Evolutionary conservation across 2,888 invertebrate species (phyloP).

Genomic region (Chrysodeixis includens): DNA sequence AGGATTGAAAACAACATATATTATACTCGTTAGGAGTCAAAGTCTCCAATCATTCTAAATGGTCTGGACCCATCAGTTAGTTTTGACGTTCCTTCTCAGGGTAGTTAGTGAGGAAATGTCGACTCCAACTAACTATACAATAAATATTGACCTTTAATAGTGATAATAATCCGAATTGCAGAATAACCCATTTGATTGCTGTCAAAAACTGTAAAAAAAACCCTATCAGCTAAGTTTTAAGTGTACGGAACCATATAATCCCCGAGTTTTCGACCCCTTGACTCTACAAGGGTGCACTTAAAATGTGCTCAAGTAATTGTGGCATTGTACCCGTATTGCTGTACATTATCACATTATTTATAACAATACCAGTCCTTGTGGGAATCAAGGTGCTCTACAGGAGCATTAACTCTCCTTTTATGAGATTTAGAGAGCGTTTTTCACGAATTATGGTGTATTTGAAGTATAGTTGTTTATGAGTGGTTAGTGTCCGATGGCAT

Average conservation of each 20-base stretch:
- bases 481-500: neutral
- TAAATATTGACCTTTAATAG: too few relatives aligned
- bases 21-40: too few relatives aligned
- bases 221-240: too few relatives aligned
- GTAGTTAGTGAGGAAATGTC: too few relatives aligned
- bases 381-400: constrained; percentile 13
- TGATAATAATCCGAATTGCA: too few relatives aligned
- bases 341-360: constrained; percentile 38
- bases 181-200: too few relatives aligned
- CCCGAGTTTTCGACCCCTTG: constrained; percentile 10
- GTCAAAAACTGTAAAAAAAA: too few relatives aligned
- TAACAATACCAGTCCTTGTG: constrained; percentile 17
- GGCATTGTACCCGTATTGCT: constrained; percentile 42
- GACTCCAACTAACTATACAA: too few relatives aligned
- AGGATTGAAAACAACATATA: too few relatives aligned
- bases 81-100: too few relatives aligned
- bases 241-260: constrained; percentile 36
- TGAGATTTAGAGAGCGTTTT: constrained; percentile 1
- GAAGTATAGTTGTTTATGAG: neutral
- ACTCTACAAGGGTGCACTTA: constrained; percentile 40
- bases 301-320: constrained; percentile 44
- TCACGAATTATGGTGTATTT: neutral
- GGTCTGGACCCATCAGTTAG: too few relatives aligned
- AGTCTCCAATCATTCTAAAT: too few relatives aligned
- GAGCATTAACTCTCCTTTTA: constrained; percentile 24